phyloP scores from a whole-genome alignment of 35 echinoderm and acorn worm species.

The Patiria miniata region DNA sequence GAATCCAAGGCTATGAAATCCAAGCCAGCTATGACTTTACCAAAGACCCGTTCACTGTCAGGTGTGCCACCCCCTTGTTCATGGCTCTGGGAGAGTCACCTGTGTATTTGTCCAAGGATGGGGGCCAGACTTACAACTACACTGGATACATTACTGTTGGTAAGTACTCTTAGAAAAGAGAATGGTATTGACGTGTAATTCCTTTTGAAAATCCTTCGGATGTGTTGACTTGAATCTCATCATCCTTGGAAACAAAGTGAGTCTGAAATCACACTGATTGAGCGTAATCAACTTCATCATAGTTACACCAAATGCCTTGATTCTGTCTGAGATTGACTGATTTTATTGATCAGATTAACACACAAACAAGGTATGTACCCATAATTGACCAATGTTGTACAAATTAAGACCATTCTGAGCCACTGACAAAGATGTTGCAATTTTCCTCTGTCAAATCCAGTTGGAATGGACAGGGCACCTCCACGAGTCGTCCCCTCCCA shows the following conservation, averaged over 20 bases:
- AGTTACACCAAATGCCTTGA: too few relatives aligned
- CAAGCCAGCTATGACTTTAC: slow-evolving; percentile 64
- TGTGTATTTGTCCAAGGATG: slow-evolving; percentile 79
- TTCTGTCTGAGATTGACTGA: too few relatives aligned
- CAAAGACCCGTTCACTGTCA: slow-evolving; percentile 61
- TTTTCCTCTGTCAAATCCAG: slow-evolving; percentile 28
- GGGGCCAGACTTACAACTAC: slow-evolving; percentile 60
- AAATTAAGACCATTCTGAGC: not conserved
- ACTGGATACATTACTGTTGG: slow-evolving; percentile 60
- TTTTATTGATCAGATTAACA: too few relatives aligned
- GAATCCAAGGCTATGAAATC: slow-evolving; percentile 61
- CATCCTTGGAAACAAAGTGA: too few relatives aligned
- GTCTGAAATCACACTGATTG: too few relatives aligned
- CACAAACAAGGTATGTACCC: too few relatives aligned
- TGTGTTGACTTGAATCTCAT: too few relatives aligned
- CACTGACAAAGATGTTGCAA: not conserved
- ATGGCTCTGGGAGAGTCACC: slow-evolving; percentile 45
- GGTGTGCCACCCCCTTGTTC: slow-evolving; percentile 77
- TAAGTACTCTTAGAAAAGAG: slow-evolving; percentile 30
- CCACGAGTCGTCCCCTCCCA: slow-evolving; percentile 28
- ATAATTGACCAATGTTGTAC: too few relatives aligned
- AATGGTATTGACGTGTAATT: too few relatives aligned
- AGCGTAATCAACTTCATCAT: too few relatives aligned
- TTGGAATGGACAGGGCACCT: slow-evolving; percentile 52
- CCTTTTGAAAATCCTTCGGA: too few relatives aligned